Base-by-base conservation (phyloP, 2,797 vertebrate genomes). In the Anas bahamensis region DNA sequence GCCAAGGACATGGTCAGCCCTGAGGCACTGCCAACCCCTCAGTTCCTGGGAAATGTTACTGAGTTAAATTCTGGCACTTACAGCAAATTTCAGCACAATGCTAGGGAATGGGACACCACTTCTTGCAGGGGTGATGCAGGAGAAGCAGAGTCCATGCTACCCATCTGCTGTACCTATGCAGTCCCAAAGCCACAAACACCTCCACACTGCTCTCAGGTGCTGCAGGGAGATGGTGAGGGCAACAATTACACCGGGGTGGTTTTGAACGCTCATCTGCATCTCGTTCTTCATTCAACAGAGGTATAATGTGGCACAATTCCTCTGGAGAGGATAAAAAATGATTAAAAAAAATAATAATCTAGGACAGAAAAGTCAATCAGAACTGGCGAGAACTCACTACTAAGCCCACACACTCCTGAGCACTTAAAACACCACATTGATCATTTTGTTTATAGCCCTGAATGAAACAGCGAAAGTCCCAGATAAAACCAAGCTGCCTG, bases 61-160 rank as follows among this genome's bases (percentile, higher is more conserved):
- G 24, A 48, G 52, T 2, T 35, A 61, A 76, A 35, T 21, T 42
- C 41, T 21, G 41, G 33, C 37, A 13, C 8, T 71, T 15, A 6
- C 16, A 74, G 23, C 4, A 35, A 33, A 68, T 28, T 50, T 26
- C 57, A 55, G 33, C 4, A 14, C 0, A 1, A 41, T 42, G 31
- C 57, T 48, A 11, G 18, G 33, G 29, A 59, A 57, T 0, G 1
- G 9, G 65, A 42, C 0, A 0, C n/a, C 14, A 3, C 39, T 59
- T 26, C 60, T 83, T 1, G 0, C 28, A 48, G 41, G 46, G 41
- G 57, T 5, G 5, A 10, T 1, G 1, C 31, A 33, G 52, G 14
- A 81, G 69, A 28, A 42, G 37, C 37, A 46, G n/a, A 68, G 31
- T 17, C 37, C 48, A 13, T 0, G 2, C 23, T 31, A 33, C 35